Evolutionary conservation across 2,113 vertebrate species (phyloP).

Genomic region (Redunca redunca): DNA sequence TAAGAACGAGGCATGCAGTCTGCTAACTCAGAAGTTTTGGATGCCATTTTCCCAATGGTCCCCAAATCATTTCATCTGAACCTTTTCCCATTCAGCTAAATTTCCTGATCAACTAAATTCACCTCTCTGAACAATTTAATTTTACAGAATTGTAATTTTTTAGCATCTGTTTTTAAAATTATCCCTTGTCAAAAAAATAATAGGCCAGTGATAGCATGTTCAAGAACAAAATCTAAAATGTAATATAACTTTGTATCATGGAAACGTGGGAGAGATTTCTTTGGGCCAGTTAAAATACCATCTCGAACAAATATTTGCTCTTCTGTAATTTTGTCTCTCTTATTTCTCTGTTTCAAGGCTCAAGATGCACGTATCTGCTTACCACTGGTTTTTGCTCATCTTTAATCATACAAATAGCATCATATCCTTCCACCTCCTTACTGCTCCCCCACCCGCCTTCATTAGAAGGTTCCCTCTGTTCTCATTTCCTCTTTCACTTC

Average conservation of each 20-base stretch:
- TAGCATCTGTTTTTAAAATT: conserved; percentile 15
- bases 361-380: conserved; percentile 28
- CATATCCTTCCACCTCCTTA: background rate
- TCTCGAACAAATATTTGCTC: background rate
- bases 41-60: background rate
- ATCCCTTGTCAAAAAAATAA: background rate
- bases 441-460: conserved; percentile 9
- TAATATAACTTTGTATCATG: background rate
- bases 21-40: background rate
- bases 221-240: background rate
- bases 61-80: background rate
- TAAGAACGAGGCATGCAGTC: background rate
- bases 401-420: conserved; percentile 64
- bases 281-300: background rate
- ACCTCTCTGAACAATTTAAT: background rate
- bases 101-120: background rate
- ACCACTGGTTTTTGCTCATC: conserved; percentile 48
- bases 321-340: background rate
- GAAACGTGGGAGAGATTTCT: background rate
- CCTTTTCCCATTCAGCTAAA: background rate
- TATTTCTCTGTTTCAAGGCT: background rate
- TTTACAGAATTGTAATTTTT: background rate
- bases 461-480: conserved; percentile 67
- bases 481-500: conserved; percentile 66
- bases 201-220: background rate